Percentiles rank a stretch among this genome's conserved stretches.
phyloP scores from a whole-genome alignment of 2,888 invertebrate genomes.

The Aspidiotus rigidus region DNA sequence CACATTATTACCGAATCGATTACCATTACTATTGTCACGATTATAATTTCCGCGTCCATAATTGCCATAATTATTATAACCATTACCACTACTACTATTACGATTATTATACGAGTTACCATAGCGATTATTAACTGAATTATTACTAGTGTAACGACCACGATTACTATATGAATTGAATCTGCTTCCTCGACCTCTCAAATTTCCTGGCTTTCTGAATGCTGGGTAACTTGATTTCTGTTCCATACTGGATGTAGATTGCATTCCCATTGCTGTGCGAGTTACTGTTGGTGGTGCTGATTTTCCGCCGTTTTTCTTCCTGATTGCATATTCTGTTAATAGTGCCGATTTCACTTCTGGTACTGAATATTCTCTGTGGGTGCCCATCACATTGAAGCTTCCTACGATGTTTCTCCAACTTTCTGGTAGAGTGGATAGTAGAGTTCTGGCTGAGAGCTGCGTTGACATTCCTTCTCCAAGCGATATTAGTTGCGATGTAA shows the following conservation, averaged over 20 bases:
- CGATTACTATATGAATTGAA: background rate
- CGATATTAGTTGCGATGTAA: background rate
- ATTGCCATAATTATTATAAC: background rate
- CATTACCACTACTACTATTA: no score
- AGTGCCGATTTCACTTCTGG: background rate
- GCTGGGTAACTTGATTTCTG: background rate
- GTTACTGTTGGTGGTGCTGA: background rate
- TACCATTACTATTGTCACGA: background rate
- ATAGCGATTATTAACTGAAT: no score
- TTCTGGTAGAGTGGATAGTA: background rate
- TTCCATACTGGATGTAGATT: background rate
- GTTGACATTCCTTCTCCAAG: background rate
- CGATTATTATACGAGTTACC: no score
- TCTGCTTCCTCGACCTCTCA: background rate
- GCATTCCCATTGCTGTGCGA: background rate
- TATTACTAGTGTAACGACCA: background rate
- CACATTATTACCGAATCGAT: background rate
- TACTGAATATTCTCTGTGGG: background rate
- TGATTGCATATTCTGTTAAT: background rate
- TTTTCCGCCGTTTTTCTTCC: background rate
- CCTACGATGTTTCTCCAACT: background rate
- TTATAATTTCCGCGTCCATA: background rate
- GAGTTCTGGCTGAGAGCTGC: background rate
- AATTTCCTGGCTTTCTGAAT: background rate
- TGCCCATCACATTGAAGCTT: background rate